Evolutionary conservation across 1,140 invertebrate species (phyloP).

Genomic region (Goniozus legneri): DNA sequence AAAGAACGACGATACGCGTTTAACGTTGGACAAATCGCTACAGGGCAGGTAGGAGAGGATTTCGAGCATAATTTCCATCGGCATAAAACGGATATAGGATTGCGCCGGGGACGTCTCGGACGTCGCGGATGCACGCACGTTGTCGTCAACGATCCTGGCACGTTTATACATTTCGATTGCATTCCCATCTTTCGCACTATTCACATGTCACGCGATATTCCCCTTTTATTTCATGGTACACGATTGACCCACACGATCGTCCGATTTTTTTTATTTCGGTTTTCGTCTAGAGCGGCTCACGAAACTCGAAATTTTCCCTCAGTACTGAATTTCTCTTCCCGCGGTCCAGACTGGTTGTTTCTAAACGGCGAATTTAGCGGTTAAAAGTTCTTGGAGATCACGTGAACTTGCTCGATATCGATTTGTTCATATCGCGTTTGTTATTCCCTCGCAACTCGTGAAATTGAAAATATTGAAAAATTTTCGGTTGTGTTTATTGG

Average conservation of each 20-base stretch:
- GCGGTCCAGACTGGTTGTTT: too few relatives aligned
- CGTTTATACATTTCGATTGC: slow-evolving; percentile 17
- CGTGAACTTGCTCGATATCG: too few relatives aligned
- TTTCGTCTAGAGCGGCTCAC: too few relatives aligned
- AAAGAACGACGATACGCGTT: slow-evolving; percentile 26
- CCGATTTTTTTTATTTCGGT: neutral
- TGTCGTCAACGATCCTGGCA: slow-evolving; percentile 13
- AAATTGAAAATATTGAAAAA: too few relatives aligned
- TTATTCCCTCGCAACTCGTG: too few relatives aligned
- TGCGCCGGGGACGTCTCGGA: neutral
- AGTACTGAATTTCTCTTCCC: too few relatives aligned
- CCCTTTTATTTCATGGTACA: slow-evolving; percentile 6
- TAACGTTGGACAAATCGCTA: slow-evolving; percentile 23
- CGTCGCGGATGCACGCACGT: neutral
- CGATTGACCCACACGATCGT: neutral
- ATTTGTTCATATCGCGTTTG: too few relatives aligned
- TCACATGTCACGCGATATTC: neutral
- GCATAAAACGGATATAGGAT: slow-evolving; percentile 14
- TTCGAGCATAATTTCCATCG: slow-evolving; percentile 30
- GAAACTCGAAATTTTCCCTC: too few relatives aligned
- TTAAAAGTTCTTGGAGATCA: too few relatives aligned
- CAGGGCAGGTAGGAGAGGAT: slow-evolving; percentile 29
- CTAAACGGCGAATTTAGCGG: too few relatives aligned
- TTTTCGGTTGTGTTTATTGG: too few relatives aligned
- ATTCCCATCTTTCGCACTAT: slow-evolving; percentile 14